Base-by-base conservation (phyloP, 1,140 invertebrate genomes). In the Hyphantria cunea region DNA sequence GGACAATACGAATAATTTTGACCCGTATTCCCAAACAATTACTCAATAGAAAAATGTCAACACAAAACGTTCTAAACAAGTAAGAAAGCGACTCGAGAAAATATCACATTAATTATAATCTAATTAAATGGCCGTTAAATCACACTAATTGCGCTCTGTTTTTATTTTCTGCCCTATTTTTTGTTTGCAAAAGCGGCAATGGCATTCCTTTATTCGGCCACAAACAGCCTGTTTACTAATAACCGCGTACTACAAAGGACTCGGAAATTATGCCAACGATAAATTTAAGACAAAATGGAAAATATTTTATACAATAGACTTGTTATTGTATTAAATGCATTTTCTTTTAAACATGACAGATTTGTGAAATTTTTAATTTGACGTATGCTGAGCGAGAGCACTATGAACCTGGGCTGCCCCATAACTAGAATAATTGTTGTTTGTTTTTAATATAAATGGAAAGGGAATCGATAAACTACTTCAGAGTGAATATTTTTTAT, bases 91-190 rank as follows among this genome's bases (percentile, higher is more conserved):
- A 67, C 70, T 70, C 72, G 41, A 48, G 66, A 81, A 76, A 80
- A 81, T 82, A 74, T 76, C 67, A 64, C 76, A 84, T 88, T 81
- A 82, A 86, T 90, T 83, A 82, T 69, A 68, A 74, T 77, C 70
- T 83, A 83, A 89, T 88, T 85, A 88, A 89, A 90, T 70, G 76
- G 73, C 76, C 81, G 81, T 90, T 90, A 89, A 90, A 90, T 90
- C 86, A 87, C 76, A 78, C 79, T 86, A 89, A 89, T 89, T 88
- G 85, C 79, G 76, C 78, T 75, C 78, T 85, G 82, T 89, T 87
- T 89, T 87, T 86, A 85, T 88, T 71, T 89, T 82, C 59, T 69
- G 68, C 56, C 72, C 72, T 80, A 71, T 89, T 90, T 90, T 86
- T 76, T 70, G 67, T 66, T 68, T 67, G 67, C 47, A 52, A 80